Conservation (phyloP, 2,888 invertebrate genomes). For the Mesorhabditis sp. region DNA sequence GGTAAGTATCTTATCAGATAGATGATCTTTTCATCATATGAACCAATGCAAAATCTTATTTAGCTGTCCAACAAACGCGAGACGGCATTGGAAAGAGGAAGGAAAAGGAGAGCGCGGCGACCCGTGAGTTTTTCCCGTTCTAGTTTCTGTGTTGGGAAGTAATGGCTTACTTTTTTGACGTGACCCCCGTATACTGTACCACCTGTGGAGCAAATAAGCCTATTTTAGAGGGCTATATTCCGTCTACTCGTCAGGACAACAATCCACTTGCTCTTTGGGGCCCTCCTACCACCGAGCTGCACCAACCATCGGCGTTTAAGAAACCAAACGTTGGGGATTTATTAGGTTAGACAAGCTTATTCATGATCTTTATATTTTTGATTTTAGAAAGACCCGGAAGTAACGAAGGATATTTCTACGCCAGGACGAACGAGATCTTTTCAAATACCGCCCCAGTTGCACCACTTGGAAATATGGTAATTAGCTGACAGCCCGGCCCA, state of each 20-base stretch:
- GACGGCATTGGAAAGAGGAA: slow-evolving; percentile 42
- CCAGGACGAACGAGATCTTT: neutral
- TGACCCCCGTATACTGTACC: neutral
- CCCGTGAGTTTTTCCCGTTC: neutral
- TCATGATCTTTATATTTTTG: neutral
- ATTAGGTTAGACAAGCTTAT: neutral
- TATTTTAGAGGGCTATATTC: neutral
- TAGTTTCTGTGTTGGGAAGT: too few relatives aligned
- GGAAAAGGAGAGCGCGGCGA: slow-evolving; percentile 3
- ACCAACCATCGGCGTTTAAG: neutral
- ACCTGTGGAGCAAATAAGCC: neutral
- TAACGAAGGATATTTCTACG: neutral
- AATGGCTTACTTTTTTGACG: neutral
- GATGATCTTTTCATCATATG: neutral
- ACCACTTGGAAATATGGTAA: slow-evolving; percentile 1
- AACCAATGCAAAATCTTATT: slow-evolving; percentile 8
- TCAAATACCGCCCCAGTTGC: neutral
- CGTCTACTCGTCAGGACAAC: neutral
- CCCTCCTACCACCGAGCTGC: neutral
- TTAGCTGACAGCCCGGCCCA: neutral
- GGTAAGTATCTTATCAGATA: slow-evolving; percentile 18
- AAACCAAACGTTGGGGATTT: slow-evolving; percentile 2
- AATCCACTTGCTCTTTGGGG: neutral
- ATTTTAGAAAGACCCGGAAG: neutral
- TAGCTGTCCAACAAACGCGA: slow-evolving; percentile 45